phyloP scores from a whole-genome alignment of 2,113 vertebrate genomes.

The Nasalis larvatus region DNA sequence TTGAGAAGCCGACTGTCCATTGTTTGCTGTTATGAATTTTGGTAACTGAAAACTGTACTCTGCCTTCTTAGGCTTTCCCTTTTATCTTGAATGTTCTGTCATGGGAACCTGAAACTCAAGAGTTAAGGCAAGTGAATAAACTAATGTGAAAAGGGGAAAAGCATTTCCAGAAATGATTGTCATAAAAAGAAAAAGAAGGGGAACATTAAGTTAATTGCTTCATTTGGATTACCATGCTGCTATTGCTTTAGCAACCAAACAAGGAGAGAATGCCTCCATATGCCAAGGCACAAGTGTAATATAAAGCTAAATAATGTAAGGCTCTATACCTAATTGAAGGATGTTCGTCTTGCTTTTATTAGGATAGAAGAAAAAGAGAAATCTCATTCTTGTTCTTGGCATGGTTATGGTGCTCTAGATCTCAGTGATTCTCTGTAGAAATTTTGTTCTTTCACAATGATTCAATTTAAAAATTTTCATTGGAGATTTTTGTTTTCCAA shows the following conservation, averaged over 20 bases:
- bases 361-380: background rate
- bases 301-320: background rate
- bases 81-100: background rate
- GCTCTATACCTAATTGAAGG: background rate
- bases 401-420: background rate
- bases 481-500: background rate
- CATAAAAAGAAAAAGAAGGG: background rate
- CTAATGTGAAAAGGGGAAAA: background rate
- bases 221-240: background rate
- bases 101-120: background rate
- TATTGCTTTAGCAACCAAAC: background rate
- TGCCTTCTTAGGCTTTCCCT: background rate
- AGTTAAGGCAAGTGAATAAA: background rate
- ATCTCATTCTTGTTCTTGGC: background rate
- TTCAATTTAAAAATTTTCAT: background rate
- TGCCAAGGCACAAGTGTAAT: background rate
- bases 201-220: background rate
- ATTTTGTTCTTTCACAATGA: background rate
- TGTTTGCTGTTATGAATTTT: slow-evolving; percentile 19
- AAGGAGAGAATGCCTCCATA: background rate
- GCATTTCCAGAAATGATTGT: background rate
- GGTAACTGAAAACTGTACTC: background rate
- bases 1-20: background rate
- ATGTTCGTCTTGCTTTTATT: background rate
- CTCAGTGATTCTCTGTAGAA: background rate